Evolutionary conservation across 2,797 vertebrate species (phyloP), one percentile per base, ranked within the genome.

Genomic region (Acanthornis magna): DNA sequence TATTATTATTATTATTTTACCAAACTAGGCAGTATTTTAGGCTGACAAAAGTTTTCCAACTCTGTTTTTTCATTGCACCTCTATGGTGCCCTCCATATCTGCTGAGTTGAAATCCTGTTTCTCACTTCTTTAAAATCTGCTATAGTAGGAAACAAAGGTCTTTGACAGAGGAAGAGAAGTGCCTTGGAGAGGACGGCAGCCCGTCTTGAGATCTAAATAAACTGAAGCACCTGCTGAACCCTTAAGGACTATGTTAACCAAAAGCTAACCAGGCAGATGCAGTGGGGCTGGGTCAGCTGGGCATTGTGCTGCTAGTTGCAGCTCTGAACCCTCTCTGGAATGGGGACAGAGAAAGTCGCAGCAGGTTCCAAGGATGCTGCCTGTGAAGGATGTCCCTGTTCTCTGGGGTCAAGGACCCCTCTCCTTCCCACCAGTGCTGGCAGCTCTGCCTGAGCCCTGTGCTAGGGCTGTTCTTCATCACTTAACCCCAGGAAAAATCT

Each of bases 1-100:
- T 97, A 14, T 17, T 67, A 29, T 17, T 67, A 29, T 96, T 95
- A 97, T 96, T 97, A 95, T 98, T 98, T 97, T 93, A 96, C 93
- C 91, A 97, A 96, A 95, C 84, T 47, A 95, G 91, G 91, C 77
- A 95, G 95, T 94, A 95, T 96, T 97, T 96, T 93, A 96, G 88
- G 57, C 94, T 96, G 91, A 95, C 61, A 95, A 94, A 97, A 96
- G 72, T 54, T 80, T 97, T 95, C 83, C 87, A 93, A 81, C 66
- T 93, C 96, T 96, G 90, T 97, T 97, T 97, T 96, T 95, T 97
- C 89, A 36, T 85, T 85, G 74, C 51, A 95, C 87, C 63, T 96
- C 63, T 93, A 78, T 30, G 91, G 73, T 70, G 50, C 77, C 88
- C 87, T 95, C 89, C 67, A 81, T 20, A 45, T 91, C 32, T 62